A percentile compares a stretch with the other conserved stretches of the same genome.
phyloP scores from a whole-genome alignment of 2,113 vertebrate genomes.

The Irena cyanogastra region DNA sequence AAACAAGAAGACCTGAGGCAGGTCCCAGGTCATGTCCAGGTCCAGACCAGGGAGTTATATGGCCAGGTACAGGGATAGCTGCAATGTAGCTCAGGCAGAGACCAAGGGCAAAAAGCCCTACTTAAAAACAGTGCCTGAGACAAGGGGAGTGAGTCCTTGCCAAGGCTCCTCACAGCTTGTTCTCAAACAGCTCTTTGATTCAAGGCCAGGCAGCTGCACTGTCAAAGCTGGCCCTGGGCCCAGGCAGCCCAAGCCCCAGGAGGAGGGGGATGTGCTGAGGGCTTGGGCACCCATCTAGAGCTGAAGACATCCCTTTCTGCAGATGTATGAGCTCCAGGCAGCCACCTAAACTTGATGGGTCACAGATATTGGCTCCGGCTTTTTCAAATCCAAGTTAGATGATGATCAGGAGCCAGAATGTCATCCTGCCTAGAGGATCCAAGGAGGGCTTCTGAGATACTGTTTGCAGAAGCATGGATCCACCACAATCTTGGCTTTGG shows the following conservation, averaged over 20 bases:
- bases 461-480: background rate
- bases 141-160: background rate
- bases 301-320: background rate
- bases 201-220: constrained; percentile 46
- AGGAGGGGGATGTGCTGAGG: background rate
- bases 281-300: background rate
- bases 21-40: background rate
- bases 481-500: background rate
- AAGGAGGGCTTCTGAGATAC: background rate
- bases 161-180: constrained; percentile 8
- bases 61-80: background rate
- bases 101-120: background rate
- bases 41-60: background rate
- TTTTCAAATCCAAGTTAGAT: background rate
- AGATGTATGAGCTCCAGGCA: background rate
- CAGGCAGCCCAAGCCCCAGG: background rate
- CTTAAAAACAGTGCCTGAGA: background rate
- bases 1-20: background rate
- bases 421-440: background rate
- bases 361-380: fast-evolving
- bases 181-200: constrained; percentile 49
- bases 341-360: background rate
- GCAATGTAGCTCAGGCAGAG: background rate
- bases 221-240: constrained; percentile 21
- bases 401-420: background rate